Evolutionary conservation across 92 coral and sea anemone species (phyloP), one percentile per base, ranked within the genome.

Genomic region (Montipora capitata): DNA sequence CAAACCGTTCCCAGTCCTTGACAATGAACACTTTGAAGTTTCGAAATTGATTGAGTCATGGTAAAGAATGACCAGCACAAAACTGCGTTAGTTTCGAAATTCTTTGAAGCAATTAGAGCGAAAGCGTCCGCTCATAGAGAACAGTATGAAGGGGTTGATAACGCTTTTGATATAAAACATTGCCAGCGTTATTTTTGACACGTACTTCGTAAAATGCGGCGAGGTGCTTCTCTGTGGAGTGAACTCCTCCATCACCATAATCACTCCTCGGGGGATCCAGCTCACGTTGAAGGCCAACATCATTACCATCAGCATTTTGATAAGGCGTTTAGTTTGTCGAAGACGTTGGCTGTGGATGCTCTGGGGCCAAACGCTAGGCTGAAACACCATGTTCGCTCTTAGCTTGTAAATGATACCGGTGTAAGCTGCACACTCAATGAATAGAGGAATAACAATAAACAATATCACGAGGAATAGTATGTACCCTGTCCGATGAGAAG

Each of bases 211-310:
- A 3, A 51, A 16, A 44, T 14, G 7, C 14, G 6, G 10, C 52
- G 52, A 5, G 52, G 52, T 5, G 52, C 7, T 5, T 48, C 12
- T 11, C 7, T 44, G 38, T 0, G 84, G 84, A 5, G 86, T 69
- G 5, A 79, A 94, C 68, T 80, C 91, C 16, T 57, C 18, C 15
- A 91, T 61, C 39, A 94, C 15, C 94, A 94, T 85, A 3, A 85
- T 75, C 10, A 91, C 82, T 6, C 94, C 96, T 10, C 96, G 94
- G 3, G 94, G 96, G n/a, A 94, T 74, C 73, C 87, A 94, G 86
- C 94, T 91, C 8, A 88, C 64, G 42, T 94, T 91, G 57, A 91
- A 91, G 12, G 86, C 80, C 16, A 85, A 59, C 77, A 91, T 74
- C 14, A 87, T 69, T 0, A 93, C 81, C 5, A 94, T 54, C 39